Base-by-base conservation (phyloP, 2,113 vertebrate genomes). In the Ageneiosus marmoratus region DNA sequence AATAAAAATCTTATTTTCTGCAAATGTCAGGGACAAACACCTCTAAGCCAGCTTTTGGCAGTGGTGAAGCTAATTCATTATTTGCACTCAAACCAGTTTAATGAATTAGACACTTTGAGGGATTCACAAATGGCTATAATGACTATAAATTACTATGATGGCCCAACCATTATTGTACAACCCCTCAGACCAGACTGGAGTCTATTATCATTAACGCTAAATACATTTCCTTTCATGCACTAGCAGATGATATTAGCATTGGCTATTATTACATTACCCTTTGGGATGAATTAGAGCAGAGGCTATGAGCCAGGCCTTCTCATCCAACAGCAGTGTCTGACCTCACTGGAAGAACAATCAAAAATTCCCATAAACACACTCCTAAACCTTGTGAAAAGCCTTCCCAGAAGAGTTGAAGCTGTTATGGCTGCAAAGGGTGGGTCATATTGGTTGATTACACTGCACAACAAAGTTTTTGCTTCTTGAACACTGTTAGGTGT, bases 121-220 rank as follows among this genome's bases (percentile, higher is more conserved):
- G 29, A 7, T 56, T 56, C 53, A 1, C 22, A 53, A 20, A 56
- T 10, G 22, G 22, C n/a, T n/a, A n/a, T n/a, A n/a, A 29, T n/a
- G 24, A n/a, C 24, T 8, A 65, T 65, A 41, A 41, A 24, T 22
- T 22, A 24, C 24, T 24, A 29, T 48, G 70, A 80, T 8, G 8
- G 69, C 69, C 67, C 58, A 75, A 69, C 77, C 69, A 84, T 48
- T 55, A 55, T 32, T 27, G 18, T 63, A 22, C 22, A 72, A 78
- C 29, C 74, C 53, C 56, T 63, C 34, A 1, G 34, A 46, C 65
- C 53, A 46, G 16, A 79, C 11, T 34, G 50, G 29, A 58, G 27
- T 72, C 77, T 34, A 70, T 83, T 10, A 80, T 84, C 78, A 80
- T 34, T 65, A 79, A 46, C 77, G 69, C 34, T 41, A 27, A 67